Conservation (phyloP, 1,140 invertebrate species). For the Sycobia sp. region DNA sequence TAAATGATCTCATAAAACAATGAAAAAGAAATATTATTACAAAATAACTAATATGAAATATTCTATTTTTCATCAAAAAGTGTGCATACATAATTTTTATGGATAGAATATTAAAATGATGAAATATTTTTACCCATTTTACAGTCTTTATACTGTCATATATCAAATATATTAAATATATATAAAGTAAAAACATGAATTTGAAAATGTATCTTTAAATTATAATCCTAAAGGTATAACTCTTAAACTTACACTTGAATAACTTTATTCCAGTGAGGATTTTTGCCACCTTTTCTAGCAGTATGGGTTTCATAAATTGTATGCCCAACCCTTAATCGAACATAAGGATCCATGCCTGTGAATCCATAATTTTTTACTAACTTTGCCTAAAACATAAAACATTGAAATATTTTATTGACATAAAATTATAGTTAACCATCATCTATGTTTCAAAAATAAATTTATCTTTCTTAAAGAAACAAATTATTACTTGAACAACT, state of each 20-base stretch:
- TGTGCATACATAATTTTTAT: too few species aligned
- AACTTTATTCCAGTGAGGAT: slow-evolving; percentile 93
- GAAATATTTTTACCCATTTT: too few species aligned
- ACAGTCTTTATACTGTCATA: too few species aligned
- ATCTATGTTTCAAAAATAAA: not conserved
- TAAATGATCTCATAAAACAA: too few species aligned
- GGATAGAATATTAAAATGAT: too few species aligned
- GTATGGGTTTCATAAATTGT: slow-evolving; percentile 95
- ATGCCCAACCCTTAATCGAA: slow-evolving; percentile 88
- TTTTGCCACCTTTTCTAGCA: slow-evolving; percentile 92
- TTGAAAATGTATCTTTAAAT: too few species aligned
- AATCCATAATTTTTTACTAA: slow-evolving; percentile 96
- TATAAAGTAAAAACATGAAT: too few species aligned
- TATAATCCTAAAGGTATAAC: too few species aligned
- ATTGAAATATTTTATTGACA: slow-evolving; percentile 1
- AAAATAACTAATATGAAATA: not conserved
- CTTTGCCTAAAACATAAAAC: slow-evolving; percentile 70
- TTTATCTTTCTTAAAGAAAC: not conserved
- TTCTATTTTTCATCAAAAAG: too few species aligned
- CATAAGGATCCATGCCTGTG: slow-evolving; percentile 95
- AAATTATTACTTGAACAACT: slow-evolving; percentile 71
- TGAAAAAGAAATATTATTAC: not conserved
- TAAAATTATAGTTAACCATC: not conserved
- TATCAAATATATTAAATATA: too few species aligned
- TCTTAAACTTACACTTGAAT: slow-evolving; percentile 76